phyloP scores from a whole-genome alignment of 2,797 vertebrate species.

The Enteromius fasciolatus region DNA sequence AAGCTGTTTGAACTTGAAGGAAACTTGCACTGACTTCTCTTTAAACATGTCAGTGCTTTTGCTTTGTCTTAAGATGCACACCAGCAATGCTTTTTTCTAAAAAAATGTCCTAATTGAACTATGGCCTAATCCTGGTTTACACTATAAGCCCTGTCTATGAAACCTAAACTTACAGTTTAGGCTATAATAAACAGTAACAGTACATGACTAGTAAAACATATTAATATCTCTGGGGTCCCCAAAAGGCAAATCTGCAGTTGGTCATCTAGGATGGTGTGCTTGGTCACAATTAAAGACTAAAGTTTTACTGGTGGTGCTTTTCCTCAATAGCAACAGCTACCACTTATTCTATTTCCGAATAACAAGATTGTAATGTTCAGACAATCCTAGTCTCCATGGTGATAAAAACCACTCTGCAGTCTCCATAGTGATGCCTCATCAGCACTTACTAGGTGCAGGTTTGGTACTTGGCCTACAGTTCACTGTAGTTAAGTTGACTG shows the following conservation, averaged over 20 bases:
- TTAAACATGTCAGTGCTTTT: no score
- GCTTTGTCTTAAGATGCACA: no score
- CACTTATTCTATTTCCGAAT: slow-evolving; percentile 48
- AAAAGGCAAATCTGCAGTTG: background rate
- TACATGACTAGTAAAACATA: background rate
- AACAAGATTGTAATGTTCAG: slow-evolving; percentile 58
- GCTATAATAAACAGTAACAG: no score
- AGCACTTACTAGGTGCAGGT: slow-evolving; percentile 52
- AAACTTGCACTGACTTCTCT: no score
- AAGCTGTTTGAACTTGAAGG: no score
- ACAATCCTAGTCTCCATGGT: slow-evolving; percentile 64
- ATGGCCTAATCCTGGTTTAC: no score
- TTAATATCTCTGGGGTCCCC: background rate
- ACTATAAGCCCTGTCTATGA: no score
- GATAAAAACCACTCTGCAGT: slow-evolving; percentile 65
- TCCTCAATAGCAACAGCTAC: background rate
- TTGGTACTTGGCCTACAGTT: slow-evolving; percentile 40
- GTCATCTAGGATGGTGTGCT: background rate
- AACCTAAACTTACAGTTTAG: no score
- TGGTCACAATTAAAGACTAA: background rate
- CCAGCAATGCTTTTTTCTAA: no score
- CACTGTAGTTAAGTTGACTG: slow-evolving; percentile 29
- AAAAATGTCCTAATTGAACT: no score
- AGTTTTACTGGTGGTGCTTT: background rate
- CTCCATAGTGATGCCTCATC: slow-evolving; percentile 65